These are phyloP conservation scores for Leptosomus discolor DNA, from an alignment of 2,113 vertebrate species.

Conservation along the genomic window DNA sequence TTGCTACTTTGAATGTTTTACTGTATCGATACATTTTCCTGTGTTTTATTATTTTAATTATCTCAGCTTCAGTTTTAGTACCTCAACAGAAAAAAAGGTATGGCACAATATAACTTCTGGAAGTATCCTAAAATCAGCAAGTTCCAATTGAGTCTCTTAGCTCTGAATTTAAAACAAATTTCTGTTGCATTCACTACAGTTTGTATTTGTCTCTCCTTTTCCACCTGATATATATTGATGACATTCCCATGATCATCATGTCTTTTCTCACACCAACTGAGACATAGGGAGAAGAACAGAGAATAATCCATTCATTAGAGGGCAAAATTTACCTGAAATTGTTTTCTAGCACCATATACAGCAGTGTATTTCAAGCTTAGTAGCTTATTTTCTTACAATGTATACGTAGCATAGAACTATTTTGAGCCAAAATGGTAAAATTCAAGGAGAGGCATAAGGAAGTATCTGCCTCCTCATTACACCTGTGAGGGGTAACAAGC, in stretches of 20 bases:
- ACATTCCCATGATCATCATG: background rate
- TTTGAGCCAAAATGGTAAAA: background rate
- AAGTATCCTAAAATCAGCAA: background rate
- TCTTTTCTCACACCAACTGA: background rate
- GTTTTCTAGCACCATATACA: background rate
- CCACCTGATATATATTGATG: background rate
- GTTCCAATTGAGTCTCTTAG: background rate
- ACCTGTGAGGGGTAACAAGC: background rate
- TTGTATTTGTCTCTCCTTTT: background rate
- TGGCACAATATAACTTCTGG: background rate
- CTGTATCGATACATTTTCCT: background rate
- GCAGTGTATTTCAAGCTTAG: background rate
- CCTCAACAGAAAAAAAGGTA: background rate
- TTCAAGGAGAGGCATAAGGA: background rate
- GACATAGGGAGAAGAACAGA: background rate
- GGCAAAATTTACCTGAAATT: background rate
- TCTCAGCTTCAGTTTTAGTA: background rate
- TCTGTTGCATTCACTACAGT: background rate
- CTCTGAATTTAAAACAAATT: background rate
- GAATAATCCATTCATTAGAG: background rate
- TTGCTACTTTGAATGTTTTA: background rate
- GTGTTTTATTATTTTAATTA: background rate
- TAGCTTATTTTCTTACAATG: background rate
- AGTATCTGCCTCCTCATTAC: background rate
- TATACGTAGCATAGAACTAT: background rate